Evolutionary conservation across 1,140 invertebrate species (phyloP), one percentile per base, ranked within the genome.

Genomic region (Reticulitermes speratus): DNA sequence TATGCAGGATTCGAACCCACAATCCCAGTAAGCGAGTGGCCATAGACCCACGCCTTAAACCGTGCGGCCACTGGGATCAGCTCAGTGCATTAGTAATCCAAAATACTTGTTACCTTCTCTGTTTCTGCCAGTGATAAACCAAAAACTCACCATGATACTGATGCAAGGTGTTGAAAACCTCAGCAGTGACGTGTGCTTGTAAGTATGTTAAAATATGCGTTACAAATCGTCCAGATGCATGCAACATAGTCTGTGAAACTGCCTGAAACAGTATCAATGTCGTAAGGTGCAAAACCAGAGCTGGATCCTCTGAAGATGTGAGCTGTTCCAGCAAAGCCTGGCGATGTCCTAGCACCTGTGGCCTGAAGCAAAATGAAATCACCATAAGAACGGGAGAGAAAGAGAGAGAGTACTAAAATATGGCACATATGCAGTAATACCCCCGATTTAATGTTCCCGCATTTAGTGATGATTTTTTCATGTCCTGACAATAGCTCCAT

Each of bases 181-280:
- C 93, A 32, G 92, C 90, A 87, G 93, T 93, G 45, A 98, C 90
- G 87, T 95, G 93, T 44, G 92, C 91, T 87, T 95, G 94, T 23
- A 99, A 92, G 90, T 94, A 96, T 3, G 91, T 88, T 38, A 99
- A 91, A 87, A 99, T 94, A 38, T 94, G 92, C 0, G 97, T 95
- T 8, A 99, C 96, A 91, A 97, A 97, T 90, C 97, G 95, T 0
- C 98, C 98, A 44, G 97, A 98, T 21, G 96, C 96, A 90, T 99
- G 97, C 25, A 99, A 88, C 91, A 98, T 96, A 88, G 91, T 94
- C 89, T 97, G 95, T 23, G 96, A 97, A 0, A 95, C 92, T 19
- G 94, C 93, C 38, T 96, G 97, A 89, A 98, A 98, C 38, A 98
- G 92, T 45, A 98, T 92, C 82, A 98, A 93, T 12, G 93, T 94